A percentile compares a stretch with the other conserved stretches of the same genome.
These are phyloP conservation scores for Furcifer pardalis DNA, from an alignment of 2,797 vertebrate genomes.

Conservation along the genomic window DNA sequence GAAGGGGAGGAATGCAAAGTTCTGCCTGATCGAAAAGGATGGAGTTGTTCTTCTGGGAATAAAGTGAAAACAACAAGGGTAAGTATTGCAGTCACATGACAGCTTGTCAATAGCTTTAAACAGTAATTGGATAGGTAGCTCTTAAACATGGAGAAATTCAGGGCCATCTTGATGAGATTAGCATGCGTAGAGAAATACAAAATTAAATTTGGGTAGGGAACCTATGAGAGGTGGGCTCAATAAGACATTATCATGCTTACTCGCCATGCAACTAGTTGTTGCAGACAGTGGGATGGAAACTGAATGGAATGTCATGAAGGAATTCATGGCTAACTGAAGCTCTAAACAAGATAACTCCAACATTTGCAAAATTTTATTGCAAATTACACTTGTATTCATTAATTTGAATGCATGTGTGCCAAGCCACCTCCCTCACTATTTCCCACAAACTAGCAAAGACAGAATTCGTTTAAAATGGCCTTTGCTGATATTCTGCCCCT, in stretches of 20 bases:
- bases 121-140: not conserved
- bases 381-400: not conserved
- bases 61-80: conserved; percentile 99
- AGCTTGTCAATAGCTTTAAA: not conserved
- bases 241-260: not conserved
- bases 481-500: no score
- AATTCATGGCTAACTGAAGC: not conserved
- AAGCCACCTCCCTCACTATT: no score
- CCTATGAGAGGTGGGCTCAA: not conserved
- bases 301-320: not conserved
- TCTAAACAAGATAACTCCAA: not conserved
- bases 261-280: not conserved
- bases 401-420: no score
- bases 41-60: conserved; percentile 97
- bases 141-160: not conserved
- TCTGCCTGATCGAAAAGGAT: conserved; percentile 96
- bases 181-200: not conserved
- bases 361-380: not conserved
- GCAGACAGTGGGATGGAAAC: not conserved
- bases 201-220: not conserved
- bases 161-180: not conserved
- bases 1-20: conserved; percentile 99
- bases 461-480: no score
- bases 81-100: conserved; percentile 63
- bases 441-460: no score